Conservation (phyloP, 2,888 invertebrate genomes). For the Psococerastis gibbosa region DNA sequence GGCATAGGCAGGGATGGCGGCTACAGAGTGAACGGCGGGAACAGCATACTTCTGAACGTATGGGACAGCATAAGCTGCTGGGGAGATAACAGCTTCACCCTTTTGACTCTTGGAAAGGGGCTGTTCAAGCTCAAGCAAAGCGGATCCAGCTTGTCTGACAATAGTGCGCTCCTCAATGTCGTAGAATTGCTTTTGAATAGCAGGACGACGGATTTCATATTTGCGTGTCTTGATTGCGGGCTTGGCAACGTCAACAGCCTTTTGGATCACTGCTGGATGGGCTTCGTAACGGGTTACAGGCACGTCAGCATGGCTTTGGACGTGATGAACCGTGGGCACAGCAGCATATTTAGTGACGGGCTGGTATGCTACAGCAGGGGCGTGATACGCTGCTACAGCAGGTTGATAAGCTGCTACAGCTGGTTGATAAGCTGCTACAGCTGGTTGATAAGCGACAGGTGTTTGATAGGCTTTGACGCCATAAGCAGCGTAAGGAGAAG, state of each 20-base stretch:
- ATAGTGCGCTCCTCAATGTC: conserved; percentile 40
- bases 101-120: conserved; percentile 35
- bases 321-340: conserved; percentile 20
- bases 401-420: conserved; percentile 9
- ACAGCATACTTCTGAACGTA: conserved; percentile 14
- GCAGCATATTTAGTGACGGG: conserved; percentile 17
- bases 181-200: conserved; percentile 41
- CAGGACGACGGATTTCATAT: conserved; percentile 35
- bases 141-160: conserved; percentile 38
- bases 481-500: conserved; percentile 11
- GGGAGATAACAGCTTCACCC: conserved; percentile 27
- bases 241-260: conserved; percentile 36
- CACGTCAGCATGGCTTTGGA: conserved; percentile 27
- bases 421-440: conserved; percentile 13
- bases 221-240: conserved; percentile 36
- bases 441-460: conserved; percentile 8
- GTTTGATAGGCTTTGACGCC: conserved; percentile 12
- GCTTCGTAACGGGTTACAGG: conserved; percentile 31
- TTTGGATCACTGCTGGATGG: conserved; percentile 31
- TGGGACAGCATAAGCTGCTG: conserved; percentile 17
- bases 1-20: not conserved
- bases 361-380: conserved; percentile 18
- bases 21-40: conserved; percentile 2
- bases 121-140: conserved; percentile 37
- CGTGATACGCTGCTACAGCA: conserved; percentile 4